Conservation (phyloP, 1,140 invertebrate species). For the Drosophila ercepeae region DNA sequence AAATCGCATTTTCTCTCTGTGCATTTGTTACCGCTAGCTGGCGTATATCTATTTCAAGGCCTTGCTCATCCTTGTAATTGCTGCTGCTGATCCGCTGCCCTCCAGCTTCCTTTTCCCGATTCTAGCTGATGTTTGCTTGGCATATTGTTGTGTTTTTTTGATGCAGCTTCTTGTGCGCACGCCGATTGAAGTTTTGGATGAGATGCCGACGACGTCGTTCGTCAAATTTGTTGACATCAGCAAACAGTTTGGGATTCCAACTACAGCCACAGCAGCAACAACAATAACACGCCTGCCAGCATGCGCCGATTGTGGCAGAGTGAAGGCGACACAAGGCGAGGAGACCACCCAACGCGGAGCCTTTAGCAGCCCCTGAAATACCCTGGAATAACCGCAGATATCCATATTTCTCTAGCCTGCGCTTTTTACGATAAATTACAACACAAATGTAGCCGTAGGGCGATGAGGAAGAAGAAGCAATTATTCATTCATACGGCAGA, state of each 20-base stretch:
- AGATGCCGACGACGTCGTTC: slow-evolving; percentile 73
- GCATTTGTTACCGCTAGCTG: slow-evolving; percentile 10
- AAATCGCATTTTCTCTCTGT: slow-evolving; percentile 10
- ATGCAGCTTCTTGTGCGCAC: slow-evolving; percentile 28
- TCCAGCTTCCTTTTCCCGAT: slow-evolving; percentile 1
- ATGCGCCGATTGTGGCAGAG: slow-evolving; percentile 37
- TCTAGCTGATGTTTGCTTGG: slow-evolving; percentile 14
- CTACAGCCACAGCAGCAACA: slow-evolving; percentile 35
- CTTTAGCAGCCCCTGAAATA: background rate
- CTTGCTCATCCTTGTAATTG: slow-evolving; percentile 73
- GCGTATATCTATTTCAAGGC: slow-evolving; percentile 76
- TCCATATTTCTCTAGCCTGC: slow-evolving; percentile 73
- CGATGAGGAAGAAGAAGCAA: slow-evolving; percentile 34
- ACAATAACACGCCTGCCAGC: slow-evolving; percentile 43
- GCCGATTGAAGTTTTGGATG: slow-evolving; percentile 78
- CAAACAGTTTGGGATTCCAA: slow-evolving; percentile 64
- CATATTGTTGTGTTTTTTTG: slow-evolving; percentile 30
- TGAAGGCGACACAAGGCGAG: slow-evolving; percentile 5
- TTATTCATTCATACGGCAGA: slow-evolving; percentile 66
- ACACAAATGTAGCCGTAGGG: slow-evolving; percentile 19
- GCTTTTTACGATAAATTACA: slow-evolving; percentile 73
- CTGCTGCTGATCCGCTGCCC: slow-evolving; percentile 6
- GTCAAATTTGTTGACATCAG: slow-evolving; percentile 82
- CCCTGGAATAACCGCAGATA: slow-evolving; percentile 59
- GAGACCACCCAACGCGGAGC: slow-evolving; percentile 62